Percentiles rank a stretch among this genome's conserved stretches.
Evolutionary conservation across 2,113 vertebrate genomes (phyloP).

Genomic region (Nothocercus julius): DNA sequence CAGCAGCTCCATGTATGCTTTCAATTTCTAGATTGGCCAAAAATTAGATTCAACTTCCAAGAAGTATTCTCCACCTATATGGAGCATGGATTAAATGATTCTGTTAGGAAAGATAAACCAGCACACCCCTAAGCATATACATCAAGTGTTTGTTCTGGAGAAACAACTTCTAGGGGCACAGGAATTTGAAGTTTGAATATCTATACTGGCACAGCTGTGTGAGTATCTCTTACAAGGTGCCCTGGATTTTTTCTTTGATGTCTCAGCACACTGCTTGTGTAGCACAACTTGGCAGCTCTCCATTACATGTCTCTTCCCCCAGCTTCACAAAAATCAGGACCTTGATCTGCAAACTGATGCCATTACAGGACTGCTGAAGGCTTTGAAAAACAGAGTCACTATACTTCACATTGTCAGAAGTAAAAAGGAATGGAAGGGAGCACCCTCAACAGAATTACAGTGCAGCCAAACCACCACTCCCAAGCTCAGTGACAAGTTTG

Average conservation of each 20-base stretch:
- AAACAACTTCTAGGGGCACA: background rate
- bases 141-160: background rate
- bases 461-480: background rate
- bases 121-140: background rate
- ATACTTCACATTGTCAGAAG: background rate
- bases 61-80: background rate
- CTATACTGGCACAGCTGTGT: background rate
- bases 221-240: background rate
- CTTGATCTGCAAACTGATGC: background rate
- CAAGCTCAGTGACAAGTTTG: background rate
- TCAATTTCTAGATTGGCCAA: background rate
- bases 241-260: background rate
- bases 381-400: background rate
- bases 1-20: background rate
- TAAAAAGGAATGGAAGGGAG: background rate
- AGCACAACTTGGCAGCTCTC: background rate
- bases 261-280: background rate
- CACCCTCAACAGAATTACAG: background rate
- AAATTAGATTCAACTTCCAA: conserved; percentile 6
- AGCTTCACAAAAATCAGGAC: background rate
- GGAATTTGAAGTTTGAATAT: background rate
- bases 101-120: background rate
- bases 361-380: background rate
- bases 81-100: background rate
- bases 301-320: background rate